phyloP scores from a whole-genome alignment of 2,888 invertebrate genomes.

The Cephus pulcher region DNA sequence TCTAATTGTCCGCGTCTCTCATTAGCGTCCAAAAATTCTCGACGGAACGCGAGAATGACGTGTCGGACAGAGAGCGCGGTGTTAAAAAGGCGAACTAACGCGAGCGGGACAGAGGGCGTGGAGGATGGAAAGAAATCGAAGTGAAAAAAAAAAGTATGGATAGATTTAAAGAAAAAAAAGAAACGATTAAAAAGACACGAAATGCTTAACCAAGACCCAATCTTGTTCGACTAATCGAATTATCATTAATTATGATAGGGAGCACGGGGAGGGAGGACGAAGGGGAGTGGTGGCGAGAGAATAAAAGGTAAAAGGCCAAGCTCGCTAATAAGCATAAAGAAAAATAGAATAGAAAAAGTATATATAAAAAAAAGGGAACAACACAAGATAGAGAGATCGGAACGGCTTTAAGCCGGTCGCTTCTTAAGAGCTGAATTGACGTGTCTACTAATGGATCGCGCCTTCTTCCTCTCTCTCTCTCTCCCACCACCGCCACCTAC shows the following conservation, averaged over 20 bases:
- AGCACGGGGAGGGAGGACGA: slow-evolving; percentile 21
- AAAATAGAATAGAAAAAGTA: slow-evolving; percentile 1
- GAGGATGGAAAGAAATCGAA: neutral
- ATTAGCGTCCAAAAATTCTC: slow-evolving; percentile 9
- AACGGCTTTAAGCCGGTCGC: slow-evolving; percentile 59
- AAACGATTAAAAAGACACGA: slow-evolving; percentile 29
- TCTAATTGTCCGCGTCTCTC: slow-evolving; percentile 16
- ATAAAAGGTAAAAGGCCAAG: slow-evolving; percentile 20
- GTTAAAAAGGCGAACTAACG: slow-evolving; percentile 6
- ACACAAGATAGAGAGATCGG: slow-evolving; percentile 39
- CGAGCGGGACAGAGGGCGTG: slow-evolving; percentile 8
- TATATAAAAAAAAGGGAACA: slow-evolving; percentile 10
- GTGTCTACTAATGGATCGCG: slow-evolving; percentile 66
- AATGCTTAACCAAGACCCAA: slow-evolving; percentile 44
- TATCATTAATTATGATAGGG: slow-evolving; percentile 62
- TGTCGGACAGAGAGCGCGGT: slow-evolving; percentile 7
- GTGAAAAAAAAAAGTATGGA: neutral
- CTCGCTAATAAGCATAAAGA: slow-evolving; percentile 37
- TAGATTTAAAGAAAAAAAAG: slow-evolving; percentile 14
- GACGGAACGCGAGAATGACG: neutral
- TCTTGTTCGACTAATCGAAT: slow-evolving; percentile 62
- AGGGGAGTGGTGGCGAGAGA: neutral
- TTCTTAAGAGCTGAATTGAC: slow-evolving; percentile 64
- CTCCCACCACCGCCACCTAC: slow-evolving; percentile 24
- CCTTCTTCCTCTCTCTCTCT: slow-evolving; percentile 45